phyloP scores from a whole-genome alignment of 2,888 invertebrate genomes.

The Trichogramma dendrolimi region DNA sequence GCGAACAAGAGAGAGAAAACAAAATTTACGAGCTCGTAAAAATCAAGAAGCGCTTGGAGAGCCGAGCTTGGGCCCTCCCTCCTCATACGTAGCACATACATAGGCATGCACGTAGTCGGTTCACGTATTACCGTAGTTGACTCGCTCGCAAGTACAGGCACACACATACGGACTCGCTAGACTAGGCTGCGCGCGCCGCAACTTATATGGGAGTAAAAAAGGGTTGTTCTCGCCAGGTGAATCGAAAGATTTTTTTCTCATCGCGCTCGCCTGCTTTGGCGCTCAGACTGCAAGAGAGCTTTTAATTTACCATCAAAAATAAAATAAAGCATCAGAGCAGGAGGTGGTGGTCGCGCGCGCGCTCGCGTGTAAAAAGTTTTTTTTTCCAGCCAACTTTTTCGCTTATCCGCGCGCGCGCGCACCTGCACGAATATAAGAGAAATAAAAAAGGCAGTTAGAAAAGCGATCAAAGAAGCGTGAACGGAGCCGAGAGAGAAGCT shows the following conservation, averaged over 20 bases:
- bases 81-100: conserved; percentile 31
- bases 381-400: background rate
- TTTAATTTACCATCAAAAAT: background rate
- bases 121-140: conserved; percentile 16
- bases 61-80: conserved; percentile 38
- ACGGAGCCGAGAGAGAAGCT: conserved; percentile 33
- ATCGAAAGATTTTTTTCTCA: too few species aligned
- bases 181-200: background rate
- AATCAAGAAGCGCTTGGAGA: conserved; percentile 48
- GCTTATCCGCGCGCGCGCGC: conserved; percentile 20
- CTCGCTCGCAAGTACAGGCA: background rate
- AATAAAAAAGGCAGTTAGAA: conserved; percentile 25
- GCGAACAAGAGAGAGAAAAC: conserved; percentile 13
- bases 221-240: too few species aligned
- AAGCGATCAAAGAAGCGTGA: conserved; percentile 43
- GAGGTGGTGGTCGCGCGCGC: conserved; percentile 8
- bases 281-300: too few species aligned
- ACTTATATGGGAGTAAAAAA: too few species aligned
- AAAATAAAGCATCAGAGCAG: conserved; percentile 7
- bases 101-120: conserved; percentile 24
- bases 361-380: background rate
- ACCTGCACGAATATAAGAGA: too few species aligned
- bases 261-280: too few species aligned
- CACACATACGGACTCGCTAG: background rate
- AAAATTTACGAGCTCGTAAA: conserved; percentile 51